These are phyloP conservation scores for Ptychodera flava DNA, from an alignment of 35 echinoderm and acorn worm species.

Conservation along the genomic window DNA sequence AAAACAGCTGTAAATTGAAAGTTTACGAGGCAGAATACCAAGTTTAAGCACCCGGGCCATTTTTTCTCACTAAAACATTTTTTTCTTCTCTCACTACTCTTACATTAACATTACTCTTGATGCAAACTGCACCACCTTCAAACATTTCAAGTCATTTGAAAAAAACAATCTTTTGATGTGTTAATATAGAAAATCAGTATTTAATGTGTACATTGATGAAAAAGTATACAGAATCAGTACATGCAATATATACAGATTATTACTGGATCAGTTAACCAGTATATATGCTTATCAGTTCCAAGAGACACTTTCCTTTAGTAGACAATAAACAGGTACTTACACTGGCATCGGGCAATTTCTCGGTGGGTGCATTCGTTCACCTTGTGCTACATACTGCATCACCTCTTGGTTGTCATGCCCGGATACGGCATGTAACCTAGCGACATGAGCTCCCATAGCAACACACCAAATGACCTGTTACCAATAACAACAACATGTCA, in stretches of 20 bases:
- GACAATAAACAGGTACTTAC: too few species aligned
- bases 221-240: too few species aligned
- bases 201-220: too few species aligned
- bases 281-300: too few species aligned
- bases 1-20: constrained; percentile 26
- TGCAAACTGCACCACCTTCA: not conserved
- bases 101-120: not conserved
- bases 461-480: constrained; percentile 80
- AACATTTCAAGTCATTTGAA: not conserved
- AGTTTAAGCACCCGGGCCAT: not conserved
- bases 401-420: constrained; percentile 91
- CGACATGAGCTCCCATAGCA: constrained; percentile 88
- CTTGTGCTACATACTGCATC: constrained; percentile 62
- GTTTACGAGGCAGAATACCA: not conserved
- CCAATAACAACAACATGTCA: too few species aligned
- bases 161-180: not conserved
- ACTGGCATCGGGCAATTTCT: constrained; percentile 57
- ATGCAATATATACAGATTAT: too few species aligned
- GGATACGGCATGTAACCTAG: constrained; percentile 88
- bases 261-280: too few species aligned
- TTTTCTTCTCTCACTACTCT: not conserved
- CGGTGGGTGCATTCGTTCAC: constrained; percentile 75
- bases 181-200: too few species aligned
- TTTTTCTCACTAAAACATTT: not conserved
- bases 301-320: too few species aligned